Evolutionary conservation across 2,888 invertebrate genomes (phyloP).

Genomic region (Ectemnius lituratus): DNA sequence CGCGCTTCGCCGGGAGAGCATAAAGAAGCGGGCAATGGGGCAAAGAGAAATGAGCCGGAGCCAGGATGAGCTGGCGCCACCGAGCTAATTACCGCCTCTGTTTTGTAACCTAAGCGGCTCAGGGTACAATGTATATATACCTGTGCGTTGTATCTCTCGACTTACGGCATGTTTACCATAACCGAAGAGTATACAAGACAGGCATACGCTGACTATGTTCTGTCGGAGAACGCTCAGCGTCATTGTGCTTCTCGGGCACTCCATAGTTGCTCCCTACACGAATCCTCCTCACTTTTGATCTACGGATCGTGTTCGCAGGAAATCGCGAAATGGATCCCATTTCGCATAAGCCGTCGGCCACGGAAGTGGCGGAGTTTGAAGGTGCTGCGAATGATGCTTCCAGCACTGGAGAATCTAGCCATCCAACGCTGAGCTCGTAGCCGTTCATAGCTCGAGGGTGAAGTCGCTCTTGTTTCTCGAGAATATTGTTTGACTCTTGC

Average conservation of each 20-base stretch:
- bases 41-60: slow-evolving; percentile 35
- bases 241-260: slow-evolving; percentile 47
- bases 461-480: slow-evolving; percentile 26
- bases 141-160: slow-evolving; percentile 58
- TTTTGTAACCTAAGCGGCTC: slow-evolving; percentile 72
- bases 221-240: slow-evolving; percentile 38
- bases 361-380: slow-evolving; percentile 53
- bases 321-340: slow-evolving; percentile 65
- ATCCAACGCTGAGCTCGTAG: slow-evolving; percentile 12
- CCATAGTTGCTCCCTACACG: slow-evolving; percentile 8
- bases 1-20: slow-evolving; percentile 13
- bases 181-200: slow-evolving; percentile 54
- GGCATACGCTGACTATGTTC: slow-evolving; percentile 1
- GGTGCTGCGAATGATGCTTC: slow-evolving; percentile 42
- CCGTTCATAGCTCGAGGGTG: slow-evolving; percentile 26
- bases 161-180: slow-evolving; percentile 66
- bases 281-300: slow-evolving; percentile 17
- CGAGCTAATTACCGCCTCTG: slow-evolving; percentile 68
- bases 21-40: slow-evolving; percentile 39
- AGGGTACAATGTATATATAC: slow-evolving; percentile 43
- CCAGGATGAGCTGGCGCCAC: slow-evolving; percentile 59
- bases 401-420: slow-evolving; percentile 24
- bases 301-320: slow-evolving; percentile 62
- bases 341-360: slow-evolving; percentile 56
- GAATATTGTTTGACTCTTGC: slow-evolving; percentile 26